Evolutionary conservation across 1,140 invertebrate genomes (phyloP).

Genomic region (Diachasmimorpha longicaudata): DNA sequence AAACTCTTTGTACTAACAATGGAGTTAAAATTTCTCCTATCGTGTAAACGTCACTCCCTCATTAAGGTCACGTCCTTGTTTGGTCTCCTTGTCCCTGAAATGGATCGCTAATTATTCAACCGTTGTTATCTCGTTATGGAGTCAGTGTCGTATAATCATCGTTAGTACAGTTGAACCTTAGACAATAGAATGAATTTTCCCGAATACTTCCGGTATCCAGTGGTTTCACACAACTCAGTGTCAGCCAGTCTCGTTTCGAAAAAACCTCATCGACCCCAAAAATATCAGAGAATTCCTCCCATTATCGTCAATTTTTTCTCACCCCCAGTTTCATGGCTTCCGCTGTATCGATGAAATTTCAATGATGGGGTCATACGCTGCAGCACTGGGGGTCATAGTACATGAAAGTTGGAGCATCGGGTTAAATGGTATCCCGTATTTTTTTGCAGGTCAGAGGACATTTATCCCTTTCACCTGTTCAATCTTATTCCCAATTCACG

Average conservation of each 20-base stretch:
- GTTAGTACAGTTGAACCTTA: conserved; percentile 19
- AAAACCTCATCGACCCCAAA: neutral
- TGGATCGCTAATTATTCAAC: conserved; percentile 49
- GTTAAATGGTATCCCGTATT: neutral
- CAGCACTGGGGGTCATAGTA: neutral
- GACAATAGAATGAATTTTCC: conserved; percentile 6
- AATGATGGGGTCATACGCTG: neutral
- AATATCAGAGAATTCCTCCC: neutral
- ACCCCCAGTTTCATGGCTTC: neutral
- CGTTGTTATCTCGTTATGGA: conserved; percentile 25
- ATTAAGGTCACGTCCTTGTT: conserved; percentile 61
- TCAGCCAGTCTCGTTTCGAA: neutral
- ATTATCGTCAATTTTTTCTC: neutral
- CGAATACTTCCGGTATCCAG: neutral
- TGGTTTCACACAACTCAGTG: neutral
- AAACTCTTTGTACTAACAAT: neutral
- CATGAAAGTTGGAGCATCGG: neutral
- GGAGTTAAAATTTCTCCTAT: conserved; percentile 13
- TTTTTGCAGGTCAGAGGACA: neutral
- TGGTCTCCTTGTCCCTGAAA: conserved; percentile 42
- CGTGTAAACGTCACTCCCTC: conserved; percentile 28
- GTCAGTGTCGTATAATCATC: conserved; percentile 24
- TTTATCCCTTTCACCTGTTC: neutral
- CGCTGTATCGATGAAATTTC: neutral
- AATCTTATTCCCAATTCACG: neutral